phyloP scores from a whole-genome alignment of 2,113 vertebrate species.

The Mustela lutreola region DNA sequence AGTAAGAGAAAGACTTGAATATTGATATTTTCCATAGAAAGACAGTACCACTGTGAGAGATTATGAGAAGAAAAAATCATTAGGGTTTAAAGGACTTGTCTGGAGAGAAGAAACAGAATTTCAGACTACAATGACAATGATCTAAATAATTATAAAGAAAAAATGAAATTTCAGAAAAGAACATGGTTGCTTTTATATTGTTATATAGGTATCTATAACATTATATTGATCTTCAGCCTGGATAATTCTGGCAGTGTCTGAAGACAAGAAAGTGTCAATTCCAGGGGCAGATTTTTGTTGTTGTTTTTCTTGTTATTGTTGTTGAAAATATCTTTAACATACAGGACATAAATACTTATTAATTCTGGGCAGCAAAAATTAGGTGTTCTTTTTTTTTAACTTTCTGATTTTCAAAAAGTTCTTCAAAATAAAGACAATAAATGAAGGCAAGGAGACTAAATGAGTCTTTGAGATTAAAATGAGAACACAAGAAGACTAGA shows the following conservation, averaged over 20 bases:
- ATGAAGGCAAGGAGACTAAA: not conserved
- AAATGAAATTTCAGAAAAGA: not conserved
- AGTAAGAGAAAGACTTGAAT: not conserved
- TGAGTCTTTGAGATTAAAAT: not conserved
- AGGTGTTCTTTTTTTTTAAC: not conserved
- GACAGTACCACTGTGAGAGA: not conserved
- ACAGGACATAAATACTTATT: not conserved
- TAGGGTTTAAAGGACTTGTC: not conserved
- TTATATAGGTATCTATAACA: not conserved
- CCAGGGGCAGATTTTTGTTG: not conserved
- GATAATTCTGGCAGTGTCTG: constrained; percentile 1
- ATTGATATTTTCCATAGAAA: constrained; percentile 22
- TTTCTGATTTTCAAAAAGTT: not conserved
- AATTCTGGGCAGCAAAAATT: not conserved
- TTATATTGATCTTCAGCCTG: not conserved
- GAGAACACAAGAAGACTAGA: not conserved
- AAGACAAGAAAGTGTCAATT: not conserved
- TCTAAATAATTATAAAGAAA: constrained; percentile 26
- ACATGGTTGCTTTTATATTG: constrained; percentile 29
- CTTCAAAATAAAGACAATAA: not conserved
- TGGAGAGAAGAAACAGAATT: not conserved
- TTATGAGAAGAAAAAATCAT: not conserved
- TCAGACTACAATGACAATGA: not conserved
- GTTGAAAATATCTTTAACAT: not conserved
- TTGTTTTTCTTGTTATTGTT: not conserved